Base-by-base conservation (phyloP, 2,797 vertebrate genomes). In the Lacerta viridis region DNA sequence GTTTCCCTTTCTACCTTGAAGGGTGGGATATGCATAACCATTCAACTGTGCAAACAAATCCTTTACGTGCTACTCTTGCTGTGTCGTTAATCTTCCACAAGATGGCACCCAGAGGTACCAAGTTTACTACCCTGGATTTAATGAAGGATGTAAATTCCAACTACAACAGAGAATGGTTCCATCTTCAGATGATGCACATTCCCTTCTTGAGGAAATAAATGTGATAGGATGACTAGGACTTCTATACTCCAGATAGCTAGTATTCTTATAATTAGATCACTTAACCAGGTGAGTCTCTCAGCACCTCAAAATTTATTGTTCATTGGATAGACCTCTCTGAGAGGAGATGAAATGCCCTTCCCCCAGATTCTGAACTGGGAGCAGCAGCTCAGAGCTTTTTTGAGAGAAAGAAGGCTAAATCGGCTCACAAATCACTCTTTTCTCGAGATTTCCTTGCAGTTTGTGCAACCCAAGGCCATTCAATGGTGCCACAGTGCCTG, bases 21-120 rank as follows among this genome's bases (percentile, higher is more conserved):
- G 33, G 33, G 29, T 72, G 29, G 15, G n/a, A 7, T 18, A 74
- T 36, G 18, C 33, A 33, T 74, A 36, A 74, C 36, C 33, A 36
- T 7, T 36, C 33, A 74, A 39, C 6, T 20, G 50, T 36, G 29
- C 64, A 43, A 66, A n/a, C 78, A 23, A 17, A 15, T 41, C n/a
- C 29, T 18, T 17, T 17, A 50, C n/a, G 9, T 23, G 13, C 17
- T 18, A 1, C 41, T 20, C 20, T 0, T n/a, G 50, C 46, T 74
- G 18, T 46, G 13, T 43, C 80, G 17, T 41, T 20, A 5, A 27
- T 66, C 18, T 41, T 84, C 92, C 94, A 87, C 88, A 0, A 77
- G 92, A 61, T 93, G 93, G 91, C 89, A 75, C 0, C 29, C 61
- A 15, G 2, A 1, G 46, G 39, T 5, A 7, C n/a, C 36, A 23